A percentile compares a stretch with the other conserved stretches of the same genome.
phyloP scores from a whole-genome alignment of 2,797 vertebrate species.

The Choloepus didactylus region DNA sequence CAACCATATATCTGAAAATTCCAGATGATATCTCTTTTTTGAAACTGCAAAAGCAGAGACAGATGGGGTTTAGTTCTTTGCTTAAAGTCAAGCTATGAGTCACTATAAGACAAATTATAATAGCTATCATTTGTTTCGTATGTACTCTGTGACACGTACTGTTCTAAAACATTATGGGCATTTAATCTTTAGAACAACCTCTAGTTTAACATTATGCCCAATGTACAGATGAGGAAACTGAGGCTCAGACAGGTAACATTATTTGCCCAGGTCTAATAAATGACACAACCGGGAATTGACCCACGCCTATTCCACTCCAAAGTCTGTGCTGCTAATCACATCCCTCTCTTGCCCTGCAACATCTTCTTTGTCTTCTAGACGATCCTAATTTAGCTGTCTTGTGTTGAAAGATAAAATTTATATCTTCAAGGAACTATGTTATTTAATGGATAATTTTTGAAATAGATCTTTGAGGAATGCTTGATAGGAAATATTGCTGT shows the following conservation, averaged over 20 bases:
- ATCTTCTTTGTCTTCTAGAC: not conserved
- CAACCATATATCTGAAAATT: constrained; percentile 35
- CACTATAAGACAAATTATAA: constrained; percentile 35
- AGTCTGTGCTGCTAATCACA: not conserved
- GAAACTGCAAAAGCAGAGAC: constrained; percentile 48
- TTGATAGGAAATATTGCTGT: not conserved
- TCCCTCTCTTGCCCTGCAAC: not conserved
- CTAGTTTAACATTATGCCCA: constrained; percentile 15
- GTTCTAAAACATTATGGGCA: constrained; percentile 29
- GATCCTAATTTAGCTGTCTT: not conserved
- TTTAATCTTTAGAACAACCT: constrained; percentile 47
- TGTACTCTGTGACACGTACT: not conserved
- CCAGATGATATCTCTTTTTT: constrained; percentile 44
- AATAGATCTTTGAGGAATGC: not conserved
- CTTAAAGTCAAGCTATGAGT: constrained; percentile 48
- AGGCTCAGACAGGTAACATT: constrained; percentile 15
- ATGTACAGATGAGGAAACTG: constrained; percentile 35
- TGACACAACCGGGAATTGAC: constrained; percentile 51
- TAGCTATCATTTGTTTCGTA: constrained; percentile 39
- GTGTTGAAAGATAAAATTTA: constrained; percentile 43
- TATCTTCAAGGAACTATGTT: constrained; percentile 33
- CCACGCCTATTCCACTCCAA: not conserved
- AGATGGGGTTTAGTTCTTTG: constrained; percentile 1
- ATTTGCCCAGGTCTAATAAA: constrained; percentile 40
- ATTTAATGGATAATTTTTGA: constrained; percentile 4